Evolutionary conservation across 2,888 invertebrate genomes (phyloP).

Genomic region (Drosophila tripunctata): DNA sequence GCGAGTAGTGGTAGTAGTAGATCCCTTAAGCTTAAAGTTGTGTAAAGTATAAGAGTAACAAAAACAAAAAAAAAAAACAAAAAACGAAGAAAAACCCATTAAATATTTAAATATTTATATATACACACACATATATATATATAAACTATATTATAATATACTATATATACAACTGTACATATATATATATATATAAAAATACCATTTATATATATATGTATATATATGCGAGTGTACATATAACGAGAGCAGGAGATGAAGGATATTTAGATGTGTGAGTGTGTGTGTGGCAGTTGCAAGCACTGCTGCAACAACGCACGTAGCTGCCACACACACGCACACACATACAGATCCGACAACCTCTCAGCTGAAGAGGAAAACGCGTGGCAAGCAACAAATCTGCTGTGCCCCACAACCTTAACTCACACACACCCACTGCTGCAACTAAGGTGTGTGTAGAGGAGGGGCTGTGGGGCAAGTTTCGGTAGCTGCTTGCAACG

Average conservation of each 20-base stretch:
- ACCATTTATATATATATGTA: conserved; percentile 34
- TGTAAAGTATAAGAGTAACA: conserved; percentile 76
- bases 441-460: too few species aligned
- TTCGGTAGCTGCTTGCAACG: neutral
- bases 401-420: neutral
- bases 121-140: conserved; percentile 45
- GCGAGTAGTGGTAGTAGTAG: neutral
- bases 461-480: conserved; percentile 10
- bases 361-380: conserved; percentile 18
- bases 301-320: conserved; percentile 53
- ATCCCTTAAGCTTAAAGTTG: conserved; percentile 75
- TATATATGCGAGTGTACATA: conserved; percentile 32
- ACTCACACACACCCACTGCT: too few species aligned
- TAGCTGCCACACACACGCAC: conserved; percentile 3
- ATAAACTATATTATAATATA: conserved; percentile 42
- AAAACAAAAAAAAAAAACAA: too few species aligned
- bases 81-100: too few species aligned
- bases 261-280: too few species aligned
- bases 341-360: neutral
- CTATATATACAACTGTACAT: conserved; percentile 26
- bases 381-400: neutral
- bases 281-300: conserved; percentile 3
- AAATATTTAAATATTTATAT: conserved; percentile 40
- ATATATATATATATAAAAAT: conserved; percentile 13
- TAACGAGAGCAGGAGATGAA: too few species aligned